These are phyloP conservation scores for Apodemus agrarius DNA, from an alignment of 2,797 vertebrate genomes.

Conservation along the genomic window DNA sequence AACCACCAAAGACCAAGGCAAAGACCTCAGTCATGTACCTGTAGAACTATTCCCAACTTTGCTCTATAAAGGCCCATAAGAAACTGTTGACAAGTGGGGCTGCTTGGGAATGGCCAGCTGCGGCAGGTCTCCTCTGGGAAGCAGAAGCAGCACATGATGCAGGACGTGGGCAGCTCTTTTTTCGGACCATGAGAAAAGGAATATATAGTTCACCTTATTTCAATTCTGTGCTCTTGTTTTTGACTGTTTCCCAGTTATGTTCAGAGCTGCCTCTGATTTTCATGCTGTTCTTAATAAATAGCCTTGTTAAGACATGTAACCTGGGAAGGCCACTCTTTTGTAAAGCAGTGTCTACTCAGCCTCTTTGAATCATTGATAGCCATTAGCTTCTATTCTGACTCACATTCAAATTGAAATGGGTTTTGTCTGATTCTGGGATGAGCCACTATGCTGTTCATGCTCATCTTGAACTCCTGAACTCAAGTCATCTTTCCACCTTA, in stretches of 20 bases:
- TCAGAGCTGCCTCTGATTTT: neutral
- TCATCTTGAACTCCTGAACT: neutral
- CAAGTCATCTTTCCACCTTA: neutral
- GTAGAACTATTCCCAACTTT: constrained; percentile 9
- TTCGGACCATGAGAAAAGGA: neutral
- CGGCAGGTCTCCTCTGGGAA: neutral
- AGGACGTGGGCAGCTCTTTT: neutral
- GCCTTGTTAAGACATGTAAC: neutral
- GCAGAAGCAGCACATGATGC: neutral
- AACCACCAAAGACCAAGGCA: neutral
- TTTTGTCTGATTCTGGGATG: neutral
- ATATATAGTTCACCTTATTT: constrained; percentile 32
- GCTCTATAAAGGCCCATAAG: neutral
- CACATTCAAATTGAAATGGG: constrained; percentile 42
- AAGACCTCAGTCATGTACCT: neutral
- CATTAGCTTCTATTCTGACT: constrained; percentile 4
- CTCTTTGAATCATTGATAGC: neutral
- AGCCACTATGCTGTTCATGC: neutral
- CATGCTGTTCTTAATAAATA: constrained; percentile 2
- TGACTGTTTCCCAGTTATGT: constrained; percentile 1
- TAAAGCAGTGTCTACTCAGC: constrained; percentile 28
- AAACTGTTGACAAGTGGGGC: neutral
- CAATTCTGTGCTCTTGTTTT: neutral
- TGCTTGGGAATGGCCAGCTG: neutral
- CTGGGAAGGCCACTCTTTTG: constrained; percentile 10